These are phyloP conservation scores for Glandiceps talaboti DNA, from an alignment of 53 echinoderm and acorn worm genomes.

Conservation along the genomic window DNA sequence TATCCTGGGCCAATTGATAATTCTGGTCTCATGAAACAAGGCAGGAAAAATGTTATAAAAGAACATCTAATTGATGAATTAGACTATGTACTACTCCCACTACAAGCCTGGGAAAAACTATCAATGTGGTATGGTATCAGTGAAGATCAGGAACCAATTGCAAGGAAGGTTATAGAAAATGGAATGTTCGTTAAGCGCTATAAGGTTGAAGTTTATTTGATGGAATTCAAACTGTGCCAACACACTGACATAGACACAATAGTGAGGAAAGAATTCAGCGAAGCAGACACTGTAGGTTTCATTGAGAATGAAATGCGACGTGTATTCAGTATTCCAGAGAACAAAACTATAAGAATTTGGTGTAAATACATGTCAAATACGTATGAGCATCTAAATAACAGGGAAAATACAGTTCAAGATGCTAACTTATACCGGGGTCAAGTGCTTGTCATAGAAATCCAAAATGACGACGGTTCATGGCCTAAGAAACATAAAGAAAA, in stretches of 20 bases:
- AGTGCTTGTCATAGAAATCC: not conserved
- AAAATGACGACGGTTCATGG: not conserved
- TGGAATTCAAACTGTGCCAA: constrained; percentile 85
- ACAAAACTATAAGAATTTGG: not conserved
- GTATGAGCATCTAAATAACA: not conserved
- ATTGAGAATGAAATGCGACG: not conserved
- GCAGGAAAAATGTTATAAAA: not conserved
- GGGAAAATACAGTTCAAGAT: not conserved
- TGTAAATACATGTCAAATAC: not conserved
- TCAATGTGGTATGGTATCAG: not conserved
- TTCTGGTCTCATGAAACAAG: not conserved
- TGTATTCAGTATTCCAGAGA: not conserved
- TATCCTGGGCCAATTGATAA: not conserved
- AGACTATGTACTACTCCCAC: constrained; percentile 11
- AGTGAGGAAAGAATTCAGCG: constrained; percentile 75
- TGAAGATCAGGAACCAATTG: not conserved
- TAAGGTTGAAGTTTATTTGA: constrained; percentile 97
- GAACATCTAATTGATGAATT: constrained; percentile 37
- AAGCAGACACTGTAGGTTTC: constrained; percentile 87
- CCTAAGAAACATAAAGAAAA: not conserved
- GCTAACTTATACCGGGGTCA: not conserved
- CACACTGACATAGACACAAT: constrained; percentile 38
- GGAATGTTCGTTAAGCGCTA: constrained; percentile 91
- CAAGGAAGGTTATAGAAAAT: not conserved
- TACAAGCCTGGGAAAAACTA: not conserved